These are phyloP conservation scores for Tetropium fuscum DNA, from an alignment of 2,888 invertebrate species.

Conservation along the genomic window DNA sequence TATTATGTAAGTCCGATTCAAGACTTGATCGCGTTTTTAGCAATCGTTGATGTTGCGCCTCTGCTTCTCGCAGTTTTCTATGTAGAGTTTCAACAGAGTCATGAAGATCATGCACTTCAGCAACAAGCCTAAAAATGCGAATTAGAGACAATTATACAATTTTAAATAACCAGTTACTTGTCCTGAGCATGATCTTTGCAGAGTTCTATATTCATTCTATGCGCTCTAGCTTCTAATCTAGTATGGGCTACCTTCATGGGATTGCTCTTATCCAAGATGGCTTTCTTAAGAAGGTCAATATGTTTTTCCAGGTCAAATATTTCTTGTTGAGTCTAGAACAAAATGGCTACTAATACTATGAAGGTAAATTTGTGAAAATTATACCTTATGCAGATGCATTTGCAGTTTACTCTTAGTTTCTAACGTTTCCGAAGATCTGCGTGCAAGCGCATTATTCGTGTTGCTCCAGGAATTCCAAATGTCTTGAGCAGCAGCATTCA, in stretches of 20 bases:
- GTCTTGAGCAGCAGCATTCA: slow-evolving; percentile 81
- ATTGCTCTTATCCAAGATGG: slow-evolving; percentile 88
- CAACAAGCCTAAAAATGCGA: slow-evolving; percentile 77
- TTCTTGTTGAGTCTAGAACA: slow-evolving; percentile 85
- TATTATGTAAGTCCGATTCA: slow-evolving; percentile 87
- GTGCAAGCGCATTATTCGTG: slow-evolving; percentile 83
- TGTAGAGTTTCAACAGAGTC: slow-evolving; percentile 85
- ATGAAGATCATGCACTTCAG: slow-evolving; percentile 88
- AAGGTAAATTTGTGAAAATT: neutral
- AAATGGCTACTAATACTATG: neutral
- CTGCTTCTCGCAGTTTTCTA: slow-evolving; percentile 84
- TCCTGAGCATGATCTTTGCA: slow-evolving; percentile 88
- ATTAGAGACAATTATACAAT: neutral
- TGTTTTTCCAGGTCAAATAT: slow-evolving; percentile 94
- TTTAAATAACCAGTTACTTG: slow-evolving; percentile 68
- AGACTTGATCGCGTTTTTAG: slow-evolving; percentile 85
- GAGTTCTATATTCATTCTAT: slow-evolving; percentile 89
- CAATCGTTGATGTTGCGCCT: slow-evolving; percentile 87
- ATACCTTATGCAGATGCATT: slow-evolving; percentile 80
- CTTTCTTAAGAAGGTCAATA: slow-evolving; percentile 88
- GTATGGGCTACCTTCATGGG: slow-evolving; percentile 90
- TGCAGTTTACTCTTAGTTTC: slow-evolving; percentile 89
- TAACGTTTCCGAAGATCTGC: slow-evolving; percentile 79
- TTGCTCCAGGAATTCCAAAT: slow-evolving; percentile 88
- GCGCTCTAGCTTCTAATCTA: slow-evolving; percentile 88